Percentiles rank a stretch among this genome's conserved stretches.
Evolutionary conservation across 1,140 invertebrate genomes (phyloP).

Genomic region (Maniola jurtina): DNA sequence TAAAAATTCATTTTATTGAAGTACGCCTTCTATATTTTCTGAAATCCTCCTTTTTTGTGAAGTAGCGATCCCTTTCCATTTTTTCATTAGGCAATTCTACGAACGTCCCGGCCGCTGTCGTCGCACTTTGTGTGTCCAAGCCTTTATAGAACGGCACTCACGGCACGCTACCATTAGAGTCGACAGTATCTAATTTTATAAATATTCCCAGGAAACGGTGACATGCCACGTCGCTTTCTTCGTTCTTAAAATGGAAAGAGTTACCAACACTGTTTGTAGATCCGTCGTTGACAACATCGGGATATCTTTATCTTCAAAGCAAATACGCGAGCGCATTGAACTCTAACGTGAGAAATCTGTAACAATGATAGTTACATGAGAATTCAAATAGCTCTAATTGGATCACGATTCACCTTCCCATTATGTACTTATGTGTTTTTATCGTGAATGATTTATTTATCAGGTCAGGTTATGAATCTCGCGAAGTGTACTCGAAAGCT

Average conservation of each 20-base stretch:
- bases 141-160: constrained; percentile 11
- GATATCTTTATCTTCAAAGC: constrained; percentile 41
- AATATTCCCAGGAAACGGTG: constrained; percentile 52
- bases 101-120: no score
- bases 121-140: not conserved
- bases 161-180: constrained; percentile 11
- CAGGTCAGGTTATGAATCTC: constrained; percentile 22
- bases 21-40: no score
- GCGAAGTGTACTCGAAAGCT: constrained; percentile 30
- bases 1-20: no score
- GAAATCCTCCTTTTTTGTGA: no score
- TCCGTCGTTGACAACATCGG: constrained; percentile 35
- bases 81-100: no score
- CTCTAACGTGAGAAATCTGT: constrained; percentile 20
- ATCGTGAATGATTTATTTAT: constrained; percentile 21
- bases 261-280: constrained; percentile 46
- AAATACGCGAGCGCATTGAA: constrained; percentile 34
- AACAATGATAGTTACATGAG: constrained; percentile 10
- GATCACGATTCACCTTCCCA: constrained; percentile 8
- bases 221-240: constrained; percentile 36
- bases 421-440: constrained; percentile 16
- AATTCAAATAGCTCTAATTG: constrained; percentile 13
- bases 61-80: no score
- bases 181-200: constrained; percentile 36
- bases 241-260: constrained; percentile 48